Evolutionary conservation across 2,797 vertebrate species (phyloP).

Genomic region (Avahi laniger): DNA sequence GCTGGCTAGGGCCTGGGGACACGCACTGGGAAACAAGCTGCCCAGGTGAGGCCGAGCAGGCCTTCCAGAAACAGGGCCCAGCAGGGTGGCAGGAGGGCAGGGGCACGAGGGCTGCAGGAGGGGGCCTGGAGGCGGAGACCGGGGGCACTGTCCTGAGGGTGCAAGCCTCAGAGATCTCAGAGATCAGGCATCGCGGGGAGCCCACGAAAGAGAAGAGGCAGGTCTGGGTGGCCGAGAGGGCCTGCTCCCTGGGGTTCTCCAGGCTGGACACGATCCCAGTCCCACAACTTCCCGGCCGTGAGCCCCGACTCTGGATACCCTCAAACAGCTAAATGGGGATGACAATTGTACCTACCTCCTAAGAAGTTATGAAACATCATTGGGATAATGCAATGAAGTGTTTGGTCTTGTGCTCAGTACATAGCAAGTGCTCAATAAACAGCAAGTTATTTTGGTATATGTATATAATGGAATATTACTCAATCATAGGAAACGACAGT

Average conservation of each 20-base stretch:
- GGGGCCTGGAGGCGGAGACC: not conserved
- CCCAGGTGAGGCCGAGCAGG: not conserved
- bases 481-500: too few species aligned
- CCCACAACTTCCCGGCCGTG: not conserved
- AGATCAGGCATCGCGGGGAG: not conserved
- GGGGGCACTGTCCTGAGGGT: not conserved
- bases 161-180: not conserved
- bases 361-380: not conserved
- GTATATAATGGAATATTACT: too few species aligned
- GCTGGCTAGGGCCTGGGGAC: not conserved
- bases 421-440: not conserved
- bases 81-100: not conserved
- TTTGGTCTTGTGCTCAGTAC: not conserved
- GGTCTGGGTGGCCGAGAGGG: not conserved
- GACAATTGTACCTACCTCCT: not conserved
- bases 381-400: not conserved
- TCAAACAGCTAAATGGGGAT: not conserved
- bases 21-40: accelerated
- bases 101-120: not conserved
- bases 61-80: conserved; percentile 2
- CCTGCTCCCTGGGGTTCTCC: not conserved
- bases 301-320: not conserved
- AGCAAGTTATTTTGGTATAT: not conserved
- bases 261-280: not conserved
- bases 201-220: not conserved